phyloP scores from a whole-genome alignment of 2,888 invertebrate species.

The Brachynemurus nebulosus region DNA sequence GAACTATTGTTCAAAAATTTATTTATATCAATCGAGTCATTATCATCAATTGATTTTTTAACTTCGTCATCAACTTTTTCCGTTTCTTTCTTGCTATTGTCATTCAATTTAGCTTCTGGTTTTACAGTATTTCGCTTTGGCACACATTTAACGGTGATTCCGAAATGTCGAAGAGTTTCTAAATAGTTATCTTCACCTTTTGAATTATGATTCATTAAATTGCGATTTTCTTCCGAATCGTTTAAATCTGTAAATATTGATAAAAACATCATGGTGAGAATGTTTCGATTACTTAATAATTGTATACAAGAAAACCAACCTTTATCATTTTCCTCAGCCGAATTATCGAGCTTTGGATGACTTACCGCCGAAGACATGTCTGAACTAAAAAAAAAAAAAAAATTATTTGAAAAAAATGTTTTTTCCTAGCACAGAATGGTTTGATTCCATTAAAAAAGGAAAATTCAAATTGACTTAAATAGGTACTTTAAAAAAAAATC shows the following conservation, averaged over 20 bases:
- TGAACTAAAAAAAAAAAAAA: slow-evolving; percentile 1
- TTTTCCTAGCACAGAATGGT: no score
- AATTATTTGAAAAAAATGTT: background rate
- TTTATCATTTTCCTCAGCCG: background rate
- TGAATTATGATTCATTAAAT: background rate
- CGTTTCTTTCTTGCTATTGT: background rate
- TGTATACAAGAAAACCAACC: background rate
- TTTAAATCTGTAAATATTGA: no score
- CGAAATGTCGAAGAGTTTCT: background rate
- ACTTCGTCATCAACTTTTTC: background rate
- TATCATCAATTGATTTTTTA: background rate
- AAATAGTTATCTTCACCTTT: background rate
- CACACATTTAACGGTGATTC: background rate
- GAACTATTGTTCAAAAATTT: background rate
- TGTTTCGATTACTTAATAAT: background rate
- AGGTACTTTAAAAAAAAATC: no score
- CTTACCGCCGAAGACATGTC: slow-evolving; percentile 1
- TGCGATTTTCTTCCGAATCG: background rate
- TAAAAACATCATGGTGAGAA: no score
- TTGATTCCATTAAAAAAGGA: no score
- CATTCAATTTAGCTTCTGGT: no score
- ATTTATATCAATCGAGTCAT: background rate
- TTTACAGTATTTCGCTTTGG: background rate
- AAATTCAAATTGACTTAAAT: no score
- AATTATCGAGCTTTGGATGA: background rate